Conservation (phyloP, 2,113 vertebrate genomes). For the Chamaetylas fuelleborni region DNA sequence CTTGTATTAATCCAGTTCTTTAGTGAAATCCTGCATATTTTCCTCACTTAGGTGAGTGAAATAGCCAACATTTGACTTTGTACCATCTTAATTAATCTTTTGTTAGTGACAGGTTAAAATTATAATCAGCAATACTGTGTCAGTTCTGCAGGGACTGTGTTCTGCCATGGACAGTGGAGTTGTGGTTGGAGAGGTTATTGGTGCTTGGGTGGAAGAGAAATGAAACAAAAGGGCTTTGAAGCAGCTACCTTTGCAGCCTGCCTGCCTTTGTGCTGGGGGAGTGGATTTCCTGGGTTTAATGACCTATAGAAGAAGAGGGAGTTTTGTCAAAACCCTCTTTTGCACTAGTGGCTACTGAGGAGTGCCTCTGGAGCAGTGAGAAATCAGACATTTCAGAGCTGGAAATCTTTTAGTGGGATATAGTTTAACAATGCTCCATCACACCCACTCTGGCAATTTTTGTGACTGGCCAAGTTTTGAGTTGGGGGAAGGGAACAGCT, state of each 20-base stretch:
- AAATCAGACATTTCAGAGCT: neutral
- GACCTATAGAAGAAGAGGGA: neutral
- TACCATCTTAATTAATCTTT: neutral
- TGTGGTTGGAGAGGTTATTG: neutral
- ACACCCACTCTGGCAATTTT: constrained; percentile 4
- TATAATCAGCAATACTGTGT: neutral
- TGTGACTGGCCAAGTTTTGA: constrained; percentile 44
- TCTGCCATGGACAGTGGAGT: neutral
- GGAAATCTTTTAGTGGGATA: neutral
- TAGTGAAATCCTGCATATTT: neutral
- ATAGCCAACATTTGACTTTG: neutral
- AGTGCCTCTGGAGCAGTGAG: neutral
- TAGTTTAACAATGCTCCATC: neutral
- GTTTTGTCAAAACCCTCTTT: neutral
- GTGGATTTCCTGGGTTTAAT: neutral
- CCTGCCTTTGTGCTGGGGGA: neutral
- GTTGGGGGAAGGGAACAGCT: constrained; percentile 52
- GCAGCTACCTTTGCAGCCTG: neutral
- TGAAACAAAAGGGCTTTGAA: constrained; percentile 43
- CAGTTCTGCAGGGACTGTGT: neutral
- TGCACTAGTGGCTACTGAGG: neutral
- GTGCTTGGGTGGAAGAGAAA: neutral
- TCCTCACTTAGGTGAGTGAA: neutral
- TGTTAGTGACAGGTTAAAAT: neutral
- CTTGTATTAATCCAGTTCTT: neutral